Base-by-base conservation (phyloP, 2,888 invertebrate genomes). In the Lasioglossum zephyrum region DNA sequence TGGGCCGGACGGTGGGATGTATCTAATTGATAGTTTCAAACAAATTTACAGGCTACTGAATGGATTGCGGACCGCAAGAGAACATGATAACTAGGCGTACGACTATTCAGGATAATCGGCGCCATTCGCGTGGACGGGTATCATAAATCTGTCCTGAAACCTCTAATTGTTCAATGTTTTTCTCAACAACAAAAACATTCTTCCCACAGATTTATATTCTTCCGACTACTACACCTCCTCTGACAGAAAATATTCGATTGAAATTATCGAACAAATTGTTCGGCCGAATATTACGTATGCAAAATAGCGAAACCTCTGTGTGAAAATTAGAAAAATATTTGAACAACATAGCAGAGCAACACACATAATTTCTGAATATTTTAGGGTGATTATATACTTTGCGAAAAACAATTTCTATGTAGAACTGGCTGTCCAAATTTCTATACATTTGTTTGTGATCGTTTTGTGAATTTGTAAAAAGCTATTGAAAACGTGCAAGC, bases 21-120 rank as follows among this genome's bases (percentile, higher is more conserved):
- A 84, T 79, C 84, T 87, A 87, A 87, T 87, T 87, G 87, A 87
- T 87, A 87, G 87, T 87, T 87, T 77, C 87, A 44, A 87, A 84
- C 87, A 81, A 87, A 87, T 87, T 87, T 87, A 83, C 87, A 84
- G 69, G 87, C 87, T 87, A 87, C 87, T 57, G 87, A 84, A 87
- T 77, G 81, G 53, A 81, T 82, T 76, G 63, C 63, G 44, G 74
- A 47, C 73, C 81, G 69, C 47, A 53, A 47, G 70, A 4, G 57
- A n/a, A 57, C 78, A 70, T 44, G 81, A 77, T 85, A 84, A 85
- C 36, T 77, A 39, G 72, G 78, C 63, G 49, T 72, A 53, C 41
- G 63, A 75, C 66, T 49, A 36, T 16, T 66, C 16, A 22, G 47
- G 49, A 85, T 79, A 77, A 80, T 85, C 79, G 73, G 66, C 36